phyloP scores from a whole-genome alignment of 2,113 vertebrate species.

The Indicator indicator region DNA sequence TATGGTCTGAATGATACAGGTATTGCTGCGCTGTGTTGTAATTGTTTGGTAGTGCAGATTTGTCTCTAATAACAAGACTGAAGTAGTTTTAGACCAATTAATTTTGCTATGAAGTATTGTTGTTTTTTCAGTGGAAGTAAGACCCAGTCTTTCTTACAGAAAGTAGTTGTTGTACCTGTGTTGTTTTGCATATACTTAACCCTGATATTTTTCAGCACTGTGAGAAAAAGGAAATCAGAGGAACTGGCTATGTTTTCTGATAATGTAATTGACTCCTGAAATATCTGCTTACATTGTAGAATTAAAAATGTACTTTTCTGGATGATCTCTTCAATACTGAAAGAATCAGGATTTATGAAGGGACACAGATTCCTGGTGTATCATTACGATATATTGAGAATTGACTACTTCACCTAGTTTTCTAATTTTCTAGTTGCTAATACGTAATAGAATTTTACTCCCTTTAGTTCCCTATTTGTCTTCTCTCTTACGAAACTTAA shows the following conservation, averaged over 20 bases:
- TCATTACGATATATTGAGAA: background rate
- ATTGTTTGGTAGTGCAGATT: background rate
- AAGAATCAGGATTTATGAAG: conserved; percentile 73
- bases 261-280: background rate
- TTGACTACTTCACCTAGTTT: background rate
- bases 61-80: background rate
- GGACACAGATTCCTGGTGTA: conserved; percentile 41
- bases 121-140: background rate
- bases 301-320: conserved; percentile 76
- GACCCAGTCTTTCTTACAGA: background rate
- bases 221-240: conserved; percentile 81
- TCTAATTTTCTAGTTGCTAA: background rate
- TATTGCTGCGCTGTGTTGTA: background rate
- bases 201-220: conserved; percentile 67
- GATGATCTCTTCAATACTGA: conserved; percentile 67
- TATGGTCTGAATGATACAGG: background rate
- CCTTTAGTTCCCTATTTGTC: background rate
- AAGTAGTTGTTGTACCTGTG: background rate
- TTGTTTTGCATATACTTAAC: conserved; percentile 18
- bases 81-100: background rate
- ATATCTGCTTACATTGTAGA: conserved; percentile 36
- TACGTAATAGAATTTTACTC: background rate
- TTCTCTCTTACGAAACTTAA: background rate
- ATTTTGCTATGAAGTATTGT: background rate
- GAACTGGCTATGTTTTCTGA: conserved; percentile 68